Evolutionary conservation across 2,888 invertebrate species (phyloP).

Genomic region (Melikaiella ostensackeni): DNA sequence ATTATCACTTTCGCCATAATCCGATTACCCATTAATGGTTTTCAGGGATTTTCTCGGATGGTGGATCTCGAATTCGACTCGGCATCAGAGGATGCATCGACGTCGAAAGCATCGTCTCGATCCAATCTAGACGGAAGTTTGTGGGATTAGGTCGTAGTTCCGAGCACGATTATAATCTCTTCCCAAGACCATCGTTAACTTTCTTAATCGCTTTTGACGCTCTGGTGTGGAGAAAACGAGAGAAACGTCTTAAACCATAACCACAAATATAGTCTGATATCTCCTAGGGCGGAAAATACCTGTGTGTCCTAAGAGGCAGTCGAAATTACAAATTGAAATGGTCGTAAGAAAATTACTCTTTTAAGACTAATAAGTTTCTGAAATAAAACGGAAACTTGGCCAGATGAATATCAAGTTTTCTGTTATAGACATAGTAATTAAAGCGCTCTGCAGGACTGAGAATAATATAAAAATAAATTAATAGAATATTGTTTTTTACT

Average conservation of each 20-base stretch:
- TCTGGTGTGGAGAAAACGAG: slow-evolving; percentile 16
- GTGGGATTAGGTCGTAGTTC: slow-evolving; percentile 56
- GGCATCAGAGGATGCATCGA: slow-evolving; percentile 49
- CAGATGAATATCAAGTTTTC: too few species aligned
- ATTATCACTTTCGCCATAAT: slow-evolving; percentile 41
- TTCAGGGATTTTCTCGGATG: slow-evolving; percentile 49
- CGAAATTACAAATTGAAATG: not conserved
- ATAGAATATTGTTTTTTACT: not conserved
- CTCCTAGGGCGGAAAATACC: not conserved
- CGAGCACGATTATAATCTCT: slow-evolving; percentile 55
- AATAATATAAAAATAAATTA: too few species aligned
- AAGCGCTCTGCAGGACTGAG: too few species aligned
- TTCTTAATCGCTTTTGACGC: slow-evolving; percentile 39
- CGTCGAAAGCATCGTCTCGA: slow-evolving; percentile 56
- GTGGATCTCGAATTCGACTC: slow-evolving; percentile 48
- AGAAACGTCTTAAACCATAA: slow-evolving; percentile 20
- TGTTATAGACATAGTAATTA: too few species aligned
- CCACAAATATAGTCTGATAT: slow-evolving; percentile 22
- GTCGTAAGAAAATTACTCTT: too few species aligned
- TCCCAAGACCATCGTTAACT: slow-evolving; percentile 36
- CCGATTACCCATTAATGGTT: slow-evolving; percentile 47
- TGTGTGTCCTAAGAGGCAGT: not conserved
- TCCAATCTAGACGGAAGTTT: slow-evolving; percentile 57
- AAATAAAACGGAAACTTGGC: too few species aligned
- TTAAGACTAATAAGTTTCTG: too few species aligned